Percentiles rank a stretch among this genome's conserved stretches.
These are phyloP conservation scores for Zophobas morio DNA, from an alignment of 1,140 invertebrate species.

Conservation along the genomic window DNA sequence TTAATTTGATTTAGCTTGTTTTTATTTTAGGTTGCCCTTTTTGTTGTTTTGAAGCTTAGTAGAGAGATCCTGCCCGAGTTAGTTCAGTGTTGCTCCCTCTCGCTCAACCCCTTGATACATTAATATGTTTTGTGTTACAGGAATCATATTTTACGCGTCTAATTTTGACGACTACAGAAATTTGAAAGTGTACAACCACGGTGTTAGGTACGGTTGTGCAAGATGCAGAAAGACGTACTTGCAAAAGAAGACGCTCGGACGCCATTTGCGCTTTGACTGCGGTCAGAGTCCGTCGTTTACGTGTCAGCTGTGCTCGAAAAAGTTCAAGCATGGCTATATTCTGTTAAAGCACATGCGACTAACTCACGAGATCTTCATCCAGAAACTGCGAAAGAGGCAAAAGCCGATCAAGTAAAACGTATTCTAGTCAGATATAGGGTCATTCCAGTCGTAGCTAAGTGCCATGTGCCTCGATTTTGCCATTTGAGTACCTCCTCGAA, in stretches of 20 bases:
- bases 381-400: slow-evolving; percentile 60
- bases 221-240: slow-evolving; percentile 75
- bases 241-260: slow-evolving; percentile 70
- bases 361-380: slow-evolving; percentile 61
- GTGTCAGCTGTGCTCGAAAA: slow-evolving; percentile 71
- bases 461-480: slow-evolving; percentile 43
- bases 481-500: slow-evolving; percentile 17
- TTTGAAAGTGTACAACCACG: slow-evolving; percentile 60
- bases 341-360: slow-evolving; percentile 68
- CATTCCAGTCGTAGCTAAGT: slow-evolving; percentile 20
- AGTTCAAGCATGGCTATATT: slow-evolving; percentile 69
- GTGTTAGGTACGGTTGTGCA: slow-evolving; percentile 70
- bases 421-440: slow-evolving; percentile 15
- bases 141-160: slow-evolving; percentile 52
- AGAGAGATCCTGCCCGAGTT: slow-evolving; percentile 15
- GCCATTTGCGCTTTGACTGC: slow-evolving; percentile 72
- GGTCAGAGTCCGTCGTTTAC: slow-evolving; percentile 78
- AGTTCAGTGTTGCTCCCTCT: slow-evolving; percentile 29
- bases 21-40: slow-evolving; percentile 37
- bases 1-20: slow-evolving; percentile 27
- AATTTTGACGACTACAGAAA: slow-evolving; percentile 60
- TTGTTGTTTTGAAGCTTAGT: slow-evolving; percentile 36
- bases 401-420: slow-evolving; percentile 29
- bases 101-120: neutral
- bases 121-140: slow-evolving; percentile 47